Evolutionary conservation across 2,113 vertebrate genomes (phyloP).

Genomic region (Hyperoodon ampullatus): DNA sequence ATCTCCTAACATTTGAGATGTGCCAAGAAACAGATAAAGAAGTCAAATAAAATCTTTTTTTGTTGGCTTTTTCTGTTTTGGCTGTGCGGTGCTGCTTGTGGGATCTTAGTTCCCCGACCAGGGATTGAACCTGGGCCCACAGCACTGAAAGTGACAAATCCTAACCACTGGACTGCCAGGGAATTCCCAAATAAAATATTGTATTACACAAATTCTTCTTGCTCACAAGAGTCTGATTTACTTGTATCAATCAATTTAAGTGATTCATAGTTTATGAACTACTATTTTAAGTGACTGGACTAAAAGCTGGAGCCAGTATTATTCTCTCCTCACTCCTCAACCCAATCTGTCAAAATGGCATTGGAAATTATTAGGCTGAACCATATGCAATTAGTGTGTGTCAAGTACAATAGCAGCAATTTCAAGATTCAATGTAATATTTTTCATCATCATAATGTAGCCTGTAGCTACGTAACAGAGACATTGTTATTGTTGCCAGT

Average conservation of each 20-base stretch:
- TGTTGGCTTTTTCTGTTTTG: neutral
- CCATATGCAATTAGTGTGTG: neutral
- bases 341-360: conserved; percentile 43
- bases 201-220: conserved; percentile 29
- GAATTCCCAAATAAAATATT: neutral
- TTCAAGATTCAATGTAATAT: conserved; percentile 15
- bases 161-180: neutral
- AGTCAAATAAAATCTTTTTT: conserved; percentile 49
- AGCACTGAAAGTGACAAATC: neutral
- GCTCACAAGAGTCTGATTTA: conserved; percentile 45
- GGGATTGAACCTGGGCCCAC: neutral
- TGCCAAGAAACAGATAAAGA: conserved; percentile 65
- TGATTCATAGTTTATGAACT: conserved; percentile 59
- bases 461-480: neutral
- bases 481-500: neutral
- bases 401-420: conserved; percentile 22
- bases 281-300: conserved; percentile 53
- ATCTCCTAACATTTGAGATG: conserved; percentile 53
- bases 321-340: conserved; percentile 22
- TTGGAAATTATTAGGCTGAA: conserved; percentile 45
- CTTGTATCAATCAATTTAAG: conserved; percentile 61
- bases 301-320: conserved; percentile 27
- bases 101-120: neutral
- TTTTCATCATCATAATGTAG: neutral
- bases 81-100: neutral